Conservation (phyloP, 2,113 vertebrate species). For the Aspiorhynchus laticeps region DNA sequence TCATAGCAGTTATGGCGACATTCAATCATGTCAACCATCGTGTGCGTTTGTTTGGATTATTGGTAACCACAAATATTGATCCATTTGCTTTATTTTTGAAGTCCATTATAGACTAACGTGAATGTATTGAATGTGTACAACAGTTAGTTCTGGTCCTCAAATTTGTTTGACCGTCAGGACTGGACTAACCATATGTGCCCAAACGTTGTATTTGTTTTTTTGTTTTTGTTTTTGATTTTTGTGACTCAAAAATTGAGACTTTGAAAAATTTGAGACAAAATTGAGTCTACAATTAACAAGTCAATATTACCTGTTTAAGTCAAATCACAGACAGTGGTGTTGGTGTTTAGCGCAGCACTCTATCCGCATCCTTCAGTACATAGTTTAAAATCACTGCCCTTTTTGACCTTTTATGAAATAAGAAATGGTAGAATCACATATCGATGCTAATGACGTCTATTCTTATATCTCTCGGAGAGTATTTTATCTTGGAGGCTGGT, state of each 20-base stretch:
- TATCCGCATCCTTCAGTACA: background rate
- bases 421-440: constrained; percentile 16
- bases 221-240: background rate
- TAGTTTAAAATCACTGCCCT: background rate
- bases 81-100: background rate
- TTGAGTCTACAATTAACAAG: background rate
- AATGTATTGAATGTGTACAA: background rate
- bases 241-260: background rate
- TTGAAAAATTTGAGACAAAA: no score
- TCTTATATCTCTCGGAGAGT: constrained; percentile 2
- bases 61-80: constrained; percentile 15
- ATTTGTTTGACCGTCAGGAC: background rate
- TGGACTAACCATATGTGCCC: background rate
- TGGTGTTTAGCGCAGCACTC: background rate
- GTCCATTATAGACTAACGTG: background rate
- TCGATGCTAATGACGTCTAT: constrained; percentile 35
- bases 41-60: background rate
- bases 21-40: background rate
- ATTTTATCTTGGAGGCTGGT: constrained; percentile 26
- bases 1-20: background rate
- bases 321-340: background rate
- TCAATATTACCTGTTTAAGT: background rate
- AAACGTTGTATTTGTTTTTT: background rate
- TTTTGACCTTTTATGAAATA: constrained; percentile 20
- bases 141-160: background rate